Evolutionary conservation across 2,797 vertebrate genomes (phyloP).

Genomic region (Hafferia zeledoni): DNA sequence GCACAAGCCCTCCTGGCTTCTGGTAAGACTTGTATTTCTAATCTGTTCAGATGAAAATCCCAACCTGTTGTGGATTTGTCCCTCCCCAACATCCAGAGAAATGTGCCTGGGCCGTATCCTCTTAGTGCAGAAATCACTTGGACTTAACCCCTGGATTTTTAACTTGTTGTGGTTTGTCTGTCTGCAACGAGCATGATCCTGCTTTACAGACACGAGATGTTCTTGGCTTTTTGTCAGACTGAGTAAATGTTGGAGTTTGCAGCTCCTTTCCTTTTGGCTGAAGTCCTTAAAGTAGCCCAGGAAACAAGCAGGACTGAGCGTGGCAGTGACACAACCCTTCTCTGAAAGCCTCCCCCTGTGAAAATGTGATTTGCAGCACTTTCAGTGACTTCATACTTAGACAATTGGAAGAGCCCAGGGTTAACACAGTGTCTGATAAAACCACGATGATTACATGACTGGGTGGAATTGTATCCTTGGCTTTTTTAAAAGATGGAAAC

Average conservation of each 20-base stretch:
- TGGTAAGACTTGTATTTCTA: background rate
- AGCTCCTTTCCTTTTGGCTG: background rate
- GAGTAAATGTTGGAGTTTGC: background rate
- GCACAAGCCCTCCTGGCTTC: background rate
- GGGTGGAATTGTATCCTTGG: background rate
- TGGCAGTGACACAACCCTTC: background rate
- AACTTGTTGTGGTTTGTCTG: background rate
- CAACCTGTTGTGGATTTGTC: background rate
- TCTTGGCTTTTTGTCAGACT: background rate
- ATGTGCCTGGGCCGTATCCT: background rate
- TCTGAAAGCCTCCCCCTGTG: background rate
- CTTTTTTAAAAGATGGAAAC: background rate
- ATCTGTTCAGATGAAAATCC: conserved; percentile 35
- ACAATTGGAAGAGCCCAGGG: background rate
- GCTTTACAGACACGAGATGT: background rate
- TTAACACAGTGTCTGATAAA: conserved; percentile 25
- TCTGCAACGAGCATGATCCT: background rate
- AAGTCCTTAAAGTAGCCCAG: background rate
- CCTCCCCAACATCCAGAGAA: background rate
- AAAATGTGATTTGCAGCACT: conserved; percentile 10
- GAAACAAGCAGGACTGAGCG: background rate
- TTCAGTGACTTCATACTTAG: conserved; percentile 30
- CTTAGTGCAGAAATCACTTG: background rate
- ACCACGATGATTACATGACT: background rate
- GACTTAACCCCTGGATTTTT: background rate